A percentile compares a stretch with the other conserved stretches of the same genome.
Conservation (phyloP, 2,797 vertebrate genomes). For the Spea hammondii region DNA sequence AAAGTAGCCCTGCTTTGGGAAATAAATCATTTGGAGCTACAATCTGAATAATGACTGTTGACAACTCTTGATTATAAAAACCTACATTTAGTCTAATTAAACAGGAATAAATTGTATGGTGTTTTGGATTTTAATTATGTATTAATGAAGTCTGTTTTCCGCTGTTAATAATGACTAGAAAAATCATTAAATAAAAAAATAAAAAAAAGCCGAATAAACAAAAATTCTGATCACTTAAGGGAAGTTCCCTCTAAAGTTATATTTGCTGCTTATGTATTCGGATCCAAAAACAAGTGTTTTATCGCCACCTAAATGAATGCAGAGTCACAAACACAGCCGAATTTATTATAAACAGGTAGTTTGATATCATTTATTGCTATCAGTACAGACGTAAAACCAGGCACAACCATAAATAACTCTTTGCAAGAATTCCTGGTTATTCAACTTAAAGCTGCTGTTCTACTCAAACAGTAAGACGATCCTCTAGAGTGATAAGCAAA, state of each 20-base stretch:
- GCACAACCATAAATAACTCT: not conserved
- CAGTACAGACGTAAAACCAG: not conserved
- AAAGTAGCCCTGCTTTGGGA: too few relatives aligned
- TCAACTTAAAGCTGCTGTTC: not conserved
- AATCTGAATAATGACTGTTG: slow-evolving; percentile 1
- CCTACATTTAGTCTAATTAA: slow-evolving; percentile 28
- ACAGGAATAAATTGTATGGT: not conserved
- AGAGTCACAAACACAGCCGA: not conserved
- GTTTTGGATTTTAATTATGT: slow-evolving; percentile 14
- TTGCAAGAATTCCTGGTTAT: not conserved
- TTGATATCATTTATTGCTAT: slow-evolving; percentile 21
- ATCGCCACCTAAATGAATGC: not conserved
- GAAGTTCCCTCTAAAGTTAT: not conserved
- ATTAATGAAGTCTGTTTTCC: slow-evolving; percentile 11
- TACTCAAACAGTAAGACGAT: too few relatives aligned
- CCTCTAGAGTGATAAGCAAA: too few relatives aligned
- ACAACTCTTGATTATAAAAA: slow-evolving; percentile 25
- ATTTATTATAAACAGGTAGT: not conserved
- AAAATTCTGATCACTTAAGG: not conserved
- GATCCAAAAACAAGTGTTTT: not conserved
- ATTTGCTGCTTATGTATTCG: slow-evolving; percentile 9
- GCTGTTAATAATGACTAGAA: slow-evolving; percentile 36
- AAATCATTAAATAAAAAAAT: slow-evolving; percentile 22
- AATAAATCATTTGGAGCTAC: not conserved
- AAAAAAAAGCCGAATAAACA: not conserved